Conservation (phyloP, 1,140 invertebrate genomes). For the Calephelis nemesis region DNA sequence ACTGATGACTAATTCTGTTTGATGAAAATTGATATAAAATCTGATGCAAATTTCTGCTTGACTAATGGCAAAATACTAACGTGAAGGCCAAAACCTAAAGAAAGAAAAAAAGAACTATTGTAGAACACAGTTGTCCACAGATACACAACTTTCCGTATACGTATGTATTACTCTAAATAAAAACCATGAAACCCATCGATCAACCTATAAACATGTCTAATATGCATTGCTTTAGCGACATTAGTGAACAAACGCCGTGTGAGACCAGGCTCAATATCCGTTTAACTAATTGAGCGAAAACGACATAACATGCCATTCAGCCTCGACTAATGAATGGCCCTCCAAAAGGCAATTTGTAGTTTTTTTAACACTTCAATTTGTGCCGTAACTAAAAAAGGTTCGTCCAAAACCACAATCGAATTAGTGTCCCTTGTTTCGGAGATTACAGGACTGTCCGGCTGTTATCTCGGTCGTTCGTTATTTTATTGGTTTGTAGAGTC, state of each 20-base stretch:
- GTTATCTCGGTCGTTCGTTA: constrained; percentile 78
- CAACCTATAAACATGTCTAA: not conserved
- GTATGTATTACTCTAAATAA: too few relatives aligned
- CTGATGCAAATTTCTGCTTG: too few relatives aligned
- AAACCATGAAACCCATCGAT: not conserved
- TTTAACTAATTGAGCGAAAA: constrained; percentile 78
- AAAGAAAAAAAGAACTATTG: too few relatives aligned
- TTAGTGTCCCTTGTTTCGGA: constrained; percentile 78
- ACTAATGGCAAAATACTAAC: too few relatives aligned
- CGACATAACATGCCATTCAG: constrained; percentile 70
- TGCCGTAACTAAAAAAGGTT: constrained; percentile 74
- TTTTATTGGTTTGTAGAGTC: constrained; percentile 77
- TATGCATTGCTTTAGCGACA: constrained; percentile 15
- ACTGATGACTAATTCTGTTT: too few relatives aligned
- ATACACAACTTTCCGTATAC: too few relatives aligned
- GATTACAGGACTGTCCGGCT: constrained; percentile 75
- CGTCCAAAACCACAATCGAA: constrained; percentile 77
- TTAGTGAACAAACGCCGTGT: constrained; percentile 44
- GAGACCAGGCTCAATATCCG: constrained; percentile 63
- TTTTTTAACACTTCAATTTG: constrained; percentile 78
- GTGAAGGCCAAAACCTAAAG: too few relatives aligned
- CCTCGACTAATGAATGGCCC: constrained; percentile 73
- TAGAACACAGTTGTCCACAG: too few relatives aligned
- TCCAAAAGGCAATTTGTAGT: constrained; percentile 75
- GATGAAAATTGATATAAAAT: too few relatives aligned